Conservation (phyloP, 2,797 vertebrate genomes). For the Sebastes oblongus region DNA sequence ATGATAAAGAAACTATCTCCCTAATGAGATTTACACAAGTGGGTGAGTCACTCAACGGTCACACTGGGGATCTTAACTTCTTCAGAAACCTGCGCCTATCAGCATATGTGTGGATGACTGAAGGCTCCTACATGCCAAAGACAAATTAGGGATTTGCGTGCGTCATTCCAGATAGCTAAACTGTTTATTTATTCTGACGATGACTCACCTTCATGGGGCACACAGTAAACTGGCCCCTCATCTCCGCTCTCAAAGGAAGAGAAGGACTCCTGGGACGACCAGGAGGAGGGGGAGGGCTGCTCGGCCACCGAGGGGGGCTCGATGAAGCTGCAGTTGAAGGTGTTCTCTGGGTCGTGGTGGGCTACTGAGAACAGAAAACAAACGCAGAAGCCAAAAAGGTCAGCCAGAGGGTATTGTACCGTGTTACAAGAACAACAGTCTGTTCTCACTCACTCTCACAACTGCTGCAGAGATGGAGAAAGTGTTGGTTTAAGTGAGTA, state of each 20-base stretch:
- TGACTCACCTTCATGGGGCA: conserved; percentile 95
- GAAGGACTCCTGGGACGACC: conserved; percentile 97
- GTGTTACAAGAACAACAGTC: conserved; percentile 75
- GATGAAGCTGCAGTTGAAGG: conserved; percentile 97
- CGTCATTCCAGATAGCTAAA: conserved; percentile 56
- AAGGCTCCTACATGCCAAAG: not conserved
- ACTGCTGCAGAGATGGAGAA: conserved; percentile 11
- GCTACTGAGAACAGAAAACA: conserved; percentile 87
- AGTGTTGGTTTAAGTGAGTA: conserved; percentile 41
- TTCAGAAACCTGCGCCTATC: not conserved
- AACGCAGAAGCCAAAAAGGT: conserved; percentile 72
- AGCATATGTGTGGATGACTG: not conserved
- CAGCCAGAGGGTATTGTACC: conserved; percentile 59
- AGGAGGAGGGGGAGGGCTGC: conserved; percentile 91
- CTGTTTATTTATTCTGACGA: conserved; percentile 52
- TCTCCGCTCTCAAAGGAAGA: conserved; percentile 97
- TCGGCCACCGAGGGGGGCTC: conserved; percentile 93
- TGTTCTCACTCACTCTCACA: conserved; percentile 51
- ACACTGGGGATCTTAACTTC: conserved; percentile 3
- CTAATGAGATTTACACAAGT: conserved; percentile 63
- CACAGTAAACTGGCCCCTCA: conserved; percentile 94
- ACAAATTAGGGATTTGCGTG: conserved; percentile 30
- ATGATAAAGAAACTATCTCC: conserved; percentile 58
- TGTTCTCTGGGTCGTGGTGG: conserved; percentile 95
- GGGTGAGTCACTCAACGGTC: conserved; percentile 41